Percentiles rank a stretch among this genome's conserved stretches.
Conservation (phyloP, 2,888 invertebrate species). For the Thymelicus lineola region DNA sequence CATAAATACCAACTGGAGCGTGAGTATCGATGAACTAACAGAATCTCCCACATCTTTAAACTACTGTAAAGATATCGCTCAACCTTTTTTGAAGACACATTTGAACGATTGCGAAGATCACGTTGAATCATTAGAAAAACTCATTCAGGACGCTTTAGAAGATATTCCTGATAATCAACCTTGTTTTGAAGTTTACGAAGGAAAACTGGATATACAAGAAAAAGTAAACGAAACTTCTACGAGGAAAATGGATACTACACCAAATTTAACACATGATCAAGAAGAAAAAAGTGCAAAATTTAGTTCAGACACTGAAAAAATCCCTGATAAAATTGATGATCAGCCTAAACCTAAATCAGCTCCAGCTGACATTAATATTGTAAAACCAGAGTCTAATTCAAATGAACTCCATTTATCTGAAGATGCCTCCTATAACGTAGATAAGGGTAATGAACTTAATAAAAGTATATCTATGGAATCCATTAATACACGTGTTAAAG, state of each 20-base stretch:
- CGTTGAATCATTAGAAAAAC: conserved; percentile 47
- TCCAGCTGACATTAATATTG: not conserved
- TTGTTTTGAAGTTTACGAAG: conserved; percentile 41
- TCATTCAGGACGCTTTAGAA: conserved; percentile 48
- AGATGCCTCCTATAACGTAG: not conserved
- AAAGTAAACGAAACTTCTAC: not conserved
- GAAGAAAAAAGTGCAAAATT: not conserved
- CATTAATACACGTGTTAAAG: conserved; percentile 30
- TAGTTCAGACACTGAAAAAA: not conserved
- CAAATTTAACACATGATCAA: not conserved
- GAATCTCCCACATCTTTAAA: conserved; percentile 48
- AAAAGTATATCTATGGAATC: conserved; percentile 16
- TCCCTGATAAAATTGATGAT: not conserved
- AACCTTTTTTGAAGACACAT: conserved; percentile 52
- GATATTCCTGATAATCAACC: conserved; percentile 53
- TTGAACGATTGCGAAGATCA: conserved; percentile 47
- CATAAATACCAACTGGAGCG: conserved; percentile 30
- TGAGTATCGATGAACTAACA: conserved; percentile 36
- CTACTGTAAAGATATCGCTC: conserved; percentile 60
- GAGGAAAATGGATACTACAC: conserved; percentile 1
- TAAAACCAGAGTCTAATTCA: not conserved
- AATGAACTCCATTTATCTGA: conserved; percentile 4
- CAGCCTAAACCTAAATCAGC: conserved; percentile 8
- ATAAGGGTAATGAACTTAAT: not conserved
- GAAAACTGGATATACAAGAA: conserved; percentile 22